Percentiles rank a stretch among this genome's conserved stretches.
Evolutionary conservation across 2,113 vertebrate species (phyloP).

Genomic region (Atlantisia rogersi): DNA sequence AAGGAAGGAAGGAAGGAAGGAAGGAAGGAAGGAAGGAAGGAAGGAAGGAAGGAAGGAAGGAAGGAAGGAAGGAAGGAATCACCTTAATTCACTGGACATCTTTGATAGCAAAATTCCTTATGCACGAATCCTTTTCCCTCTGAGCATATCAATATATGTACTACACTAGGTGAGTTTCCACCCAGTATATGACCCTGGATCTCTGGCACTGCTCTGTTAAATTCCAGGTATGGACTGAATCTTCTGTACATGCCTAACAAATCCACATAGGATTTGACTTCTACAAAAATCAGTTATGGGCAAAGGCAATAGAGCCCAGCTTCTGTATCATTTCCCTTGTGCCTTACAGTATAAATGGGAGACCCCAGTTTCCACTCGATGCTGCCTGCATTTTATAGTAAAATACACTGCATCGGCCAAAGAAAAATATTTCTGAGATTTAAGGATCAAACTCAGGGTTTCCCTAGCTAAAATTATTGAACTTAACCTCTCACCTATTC

Average conservation of each 20-base stretch:
- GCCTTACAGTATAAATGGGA: not conserved
- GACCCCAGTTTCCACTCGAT: not conserved
- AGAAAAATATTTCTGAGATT: not conserved
- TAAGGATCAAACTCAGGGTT: not conserved
- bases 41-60: no score
- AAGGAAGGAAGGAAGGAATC: no score
- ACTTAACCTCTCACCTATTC: not conserved
- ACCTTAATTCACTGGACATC: not conserved
- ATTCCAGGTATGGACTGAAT: not conserved
- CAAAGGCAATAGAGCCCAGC: rapidly evolving
- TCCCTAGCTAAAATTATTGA: not conserved
- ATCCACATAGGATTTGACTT: not conserved
- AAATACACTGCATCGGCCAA: not conserved
- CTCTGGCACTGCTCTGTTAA: not conserved
- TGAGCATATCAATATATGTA: not conserved
- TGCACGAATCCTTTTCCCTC: not conserved
- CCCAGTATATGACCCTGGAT: not conserved
- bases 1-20: not conserved
- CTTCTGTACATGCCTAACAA: not conserved
- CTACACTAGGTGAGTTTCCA: not conserved
- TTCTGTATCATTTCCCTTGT: not conserved
- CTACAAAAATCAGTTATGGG: not conserved
- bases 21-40: not conserved
- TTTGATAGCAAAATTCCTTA: not conserved
- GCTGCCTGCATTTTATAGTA: not conserved